A percentile compares a stretch with the other conserved stretches of the same genome.
Conservation (phyloP, 2,888 invertebrate species). For the Tenthredo distinguenda region DNA sequence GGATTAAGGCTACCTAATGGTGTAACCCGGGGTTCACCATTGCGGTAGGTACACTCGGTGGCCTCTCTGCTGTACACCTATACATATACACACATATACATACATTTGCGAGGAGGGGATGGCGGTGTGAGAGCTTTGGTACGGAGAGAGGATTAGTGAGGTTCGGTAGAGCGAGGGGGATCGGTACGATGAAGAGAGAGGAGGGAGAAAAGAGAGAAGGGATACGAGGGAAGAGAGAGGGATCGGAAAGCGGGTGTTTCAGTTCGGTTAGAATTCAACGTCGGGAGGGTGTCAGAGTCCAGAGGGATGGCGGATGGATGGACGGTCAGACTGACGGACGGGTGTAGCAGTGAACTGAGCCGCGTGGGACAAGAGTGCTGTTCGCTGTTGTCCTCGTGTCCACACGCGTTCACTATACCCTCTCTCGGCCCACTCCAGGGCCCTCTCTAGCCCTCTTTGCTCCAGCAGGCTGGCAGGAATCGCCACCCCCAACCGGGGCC, state of each 20-base stretch:
- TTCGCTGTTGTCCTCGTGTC: constrained; percentile 66
- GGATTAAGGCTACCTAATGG: constrained; percentile 48
- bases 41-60: constrained; percentile 46
- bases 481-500: constrained; percentile 37
- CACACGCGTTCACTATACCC: constrained; percentile 47
- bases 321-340: constrained; percentile 50
- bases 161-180: constrained; percentile 52
- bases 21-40: constrained; percentile 49
- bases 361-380: constrained; percentile 73
- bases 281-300: constrained; percentile 37
- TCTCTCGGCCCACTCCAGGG: constrained; percentile 43
- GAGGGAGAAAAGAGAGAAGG: constrained; percentile 49
- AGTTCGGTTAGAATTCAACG: constrained; percentile 44
- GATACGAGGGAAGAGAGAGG: background rate
- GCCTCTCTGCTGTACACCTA: background rate
- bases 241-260: constrained; percentile 44
- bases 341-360: constrained; percentile 70
- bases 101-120: background rate
- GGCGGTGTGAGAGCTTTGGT: constrained; percentile 64
- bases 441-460: constrained; percentile 48
- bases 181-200: constrained; percentile 55
- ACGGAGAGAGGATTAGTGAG: constrained; percentile 68
- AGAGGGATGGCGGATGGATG: constrained; percentile 31
- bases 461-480: constrained; percentile 32
- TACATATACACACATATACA: background rate